Evolutionary conservation across 35 echinoderm and acorn worm genomes (phyloP).

Genomic region (Apostichopus californicus): DNA sequence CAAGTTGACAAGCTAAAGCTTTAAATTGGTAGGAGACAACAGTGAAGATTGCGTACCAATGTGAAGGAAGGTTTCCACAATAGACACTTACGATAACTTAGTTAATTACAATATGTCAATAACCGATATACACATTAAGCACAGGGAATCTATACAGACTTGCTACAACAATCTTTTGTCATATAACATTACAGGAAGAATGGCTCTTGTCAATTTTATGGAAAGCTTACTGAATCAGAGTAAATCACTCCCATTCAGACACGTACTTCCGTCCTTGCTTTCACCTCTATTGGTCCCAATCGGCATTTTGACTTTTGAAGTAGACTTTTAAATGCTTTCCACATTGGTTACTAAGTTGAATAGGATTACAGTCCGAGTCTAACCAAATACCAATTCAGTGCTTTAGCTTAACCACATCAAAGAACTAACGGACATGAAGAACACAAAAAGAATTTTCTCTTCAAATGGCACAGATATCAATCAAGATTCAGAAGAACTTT

Average conservation of each 20-base stretch:
- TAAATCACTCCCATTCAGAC: conserved; percentile 31
- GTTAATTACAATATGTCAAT: conserved; percentile 43
- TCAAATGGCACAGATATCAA: not conserved
- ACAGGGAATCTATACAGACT: not conserved
- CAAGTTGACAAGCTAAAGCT: conserved; percentile 43
- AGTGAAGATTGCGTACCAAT: not conserved
- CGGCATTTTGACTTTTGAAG: conserved; percentile 46
- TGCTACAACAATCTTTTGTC: not conserved
- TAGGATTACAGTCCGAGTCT: conserved; percentile 12
- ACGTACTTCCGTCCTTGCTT: conserved; percentile 15
- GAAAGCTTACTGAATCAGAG: conserved; percentile 24
- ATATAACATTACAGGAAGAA: conserved; percentile 17
- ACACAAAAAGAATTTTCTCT: not conserved
- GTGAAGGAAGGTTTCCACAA: not conserved
- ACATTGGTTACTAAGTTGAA: not conserved
- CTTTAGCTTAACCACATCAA: conserved; percentile 17
- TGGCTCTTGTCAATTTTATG: not conserved
- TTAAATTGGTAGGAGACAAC: conserved; percentile 36
- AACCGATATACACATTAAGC: conserved; percentile 18
- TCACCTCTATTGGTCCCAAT: not conserved
- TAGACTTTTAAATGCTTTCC: conserved; percentile 5
- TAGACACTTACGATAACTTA: not conserved
- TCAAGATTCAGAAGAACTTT: not conserved
- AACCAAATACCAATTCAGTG: conserved; percentile 25
- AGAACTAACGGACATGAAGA: not conserved